Conservation (phyloP, 1,140 invertebrate species). For the Micrasema longulum region DNA sequence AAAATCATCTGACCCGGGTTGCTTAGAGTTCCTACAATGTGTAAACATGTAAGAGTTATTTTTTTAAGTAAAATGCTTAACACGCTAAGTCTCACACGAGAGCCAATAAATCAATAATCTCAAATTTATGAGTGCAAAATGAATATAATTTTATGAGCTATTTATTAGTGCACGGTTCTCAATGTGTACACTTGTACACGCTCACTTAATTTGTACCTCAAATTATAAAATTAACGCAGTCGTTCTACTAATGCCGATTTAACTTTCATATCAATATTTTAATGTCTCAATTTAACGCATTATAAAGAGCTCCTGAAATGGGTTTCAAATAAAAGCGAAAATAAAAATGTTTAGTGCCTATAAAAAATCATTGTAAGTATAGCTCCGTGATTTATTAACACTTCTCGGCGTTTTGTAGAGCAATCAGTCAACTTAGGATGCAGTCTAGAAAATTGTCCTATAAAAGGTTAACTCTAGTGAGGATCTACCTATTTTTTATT, state of each 20-base stretch:
- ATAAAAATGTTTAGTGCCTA: constrained; percentile 38
- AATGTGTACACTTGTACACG: neutral
- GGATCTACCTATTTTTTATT: no score
- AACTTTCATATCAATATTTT: constrained; percentile 38
- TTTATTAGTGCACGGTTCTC: constrained; percentile 14
- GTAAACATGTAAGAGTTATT: no score
- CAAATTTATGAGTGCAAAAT: constrained; percentile 15
- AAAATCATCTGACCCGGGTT: no score
- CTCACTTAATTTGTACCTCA: constrained; percentile 37
- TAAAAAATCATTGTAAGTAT: constrained; percentile 38
- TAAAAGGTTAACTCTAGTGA: no score
- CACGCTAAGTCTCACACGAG: no score
- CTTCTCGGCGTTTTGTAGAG: constrained; percentile 22
- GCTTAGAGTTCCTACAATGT: no score
- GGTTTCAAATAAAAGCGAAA: constrained; percentile 41
- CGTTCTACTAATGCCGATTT: constrained; percentile 33
- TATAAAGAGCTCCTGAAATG: constrained; percentile 41
- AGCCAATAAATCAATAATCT: constrained; percentile 9
- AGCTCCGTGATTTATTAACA: constrained; percentile 28
- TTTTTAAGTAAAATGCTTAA: no score
- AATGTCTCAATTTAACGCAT: constrained; percentile 42
- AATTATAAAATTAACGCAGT: constrained; percentile 35
- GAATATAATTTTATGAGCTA: constrained; percentile 7
- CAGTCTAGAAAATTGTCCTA: no score
- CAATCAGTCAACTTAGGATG: no score